Evolutionary conservation across 1,140 invertebrate genomes (phyloP).

Genomic region (Calephelis nemesis): DNA sequence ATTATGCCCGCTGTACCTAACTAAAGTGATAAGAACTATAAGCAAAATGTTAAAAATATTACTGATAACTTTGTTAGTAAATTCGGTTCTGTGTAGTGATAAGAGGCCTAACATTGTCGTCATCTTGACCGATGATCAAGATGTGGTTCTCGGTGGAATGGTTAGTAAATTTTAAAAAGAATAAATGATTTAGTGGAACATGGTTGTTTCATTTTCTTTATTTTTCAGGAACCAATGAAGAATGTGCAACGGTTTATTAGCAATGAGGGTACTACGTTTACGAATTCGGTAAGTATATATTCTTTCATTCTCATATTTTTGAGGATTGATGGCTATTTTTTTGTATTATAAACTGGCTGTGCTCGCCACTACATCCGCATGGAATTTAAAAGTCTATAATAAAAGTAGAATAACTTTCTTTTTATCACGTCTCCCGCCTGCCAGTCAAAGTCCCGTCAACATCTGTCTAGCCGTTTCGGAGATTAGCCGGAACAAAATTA

Average conservation of each 20-base stretch:
- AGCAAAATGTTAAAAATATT: slow-evolving; percentile 61
- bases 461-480: no score
- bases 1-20: slow-evolving; percentile 80
- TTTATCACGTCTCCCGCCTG: no score
- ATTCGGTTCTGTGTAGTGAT: slow-evolving; percentile 39
- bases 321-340: no score
- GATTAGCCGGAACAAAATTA: no score
- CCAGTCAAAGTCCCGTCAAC: no score
- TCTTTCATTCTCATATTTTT: not conserved
- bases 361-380: no score
- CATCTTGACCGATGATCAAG: slow-evolving; percentile 93
- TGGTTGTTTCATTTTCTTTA: slow-evolving; percentile 58
- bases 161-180: slow-evolving; percentile 77
- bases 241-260: slow-evolving; percentile 82
- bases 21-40: slow-evolving; percentile 38
- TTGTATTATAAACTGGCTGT: no score
- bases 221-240: slow-evolving; percentile 83
- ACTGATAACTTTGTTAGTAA: slow-evolving; percentile 44
- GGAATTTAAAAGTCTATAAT: no score
- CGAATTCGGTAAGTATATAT: slow-evolving; percentile 84
- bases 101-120: slow-evolving; percentile 87
- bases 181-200: slow-evolving; percentile 56
- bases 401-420: no score
- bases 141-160: slow-evolving; percentile 87
- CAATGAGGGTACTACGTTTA: slow-evolving; percentile 83